Conservation (phyloP, 2,113 vertebrate species). For the Ariopsis seemanni region DNA sequence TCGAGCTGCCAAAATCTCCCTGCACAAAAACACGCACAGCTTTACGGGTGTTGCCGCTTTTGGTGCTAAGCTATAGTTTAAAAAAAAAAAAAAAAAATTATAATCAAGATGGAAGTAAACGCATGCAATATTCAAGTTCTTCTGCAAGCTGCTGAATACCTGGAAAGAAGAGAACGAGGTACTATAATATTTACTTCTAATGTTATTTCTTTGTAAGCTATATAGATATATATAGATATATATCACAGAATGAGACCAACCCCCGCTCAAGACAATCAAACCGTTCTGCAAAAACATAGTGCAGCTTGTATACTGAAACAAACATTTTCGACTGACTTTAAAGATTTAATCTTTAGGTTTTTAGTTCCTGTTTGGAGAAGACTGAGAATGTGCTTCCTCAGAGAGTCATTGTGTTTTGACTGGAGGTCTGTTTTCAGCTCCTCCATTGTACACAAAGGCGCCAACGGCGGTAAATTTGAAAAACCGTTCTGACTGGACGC, state of each 20-base stretch:
- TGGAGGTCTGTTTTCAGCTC: conserved; percentile 69
- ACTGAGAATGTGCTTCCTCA: too few relatives aligned
- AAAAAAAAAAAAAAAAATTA: not conserved
- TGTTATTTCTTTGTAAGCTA: conserved; percentile 20
- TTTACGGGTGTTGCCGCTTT: conserved; percentile 25
- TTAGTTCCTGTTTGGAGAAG: not conserved
- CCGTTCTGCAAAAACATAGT: too few relatives aligned
- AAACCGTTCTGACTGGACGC: conserved; percentile 47
- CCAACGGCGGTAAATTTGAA: conserved; percentile 75
- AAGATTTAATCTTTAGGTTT: conserved; percentile 1
- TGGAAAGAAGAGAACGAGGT: conserved; percentile 87
- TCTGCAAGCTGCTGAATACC: conserved; percentile 87
- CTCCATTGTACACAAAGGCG: conserved; percentile 76
- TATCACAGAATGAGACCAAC: not conserved
- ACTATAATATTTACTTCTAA: conserved; percentile 9
- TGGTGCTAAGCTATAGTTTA: not conserved
- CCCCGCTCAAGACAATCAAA: not conserved
- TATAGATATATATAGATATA: too few relatives aligned
- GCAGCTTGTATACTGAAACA: not conserved
- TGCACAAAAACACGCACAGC: conserved; percentile 32
- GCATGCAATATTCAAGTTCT: conserved; percentile 87
- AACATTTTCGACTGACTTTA: rapidly evolving
- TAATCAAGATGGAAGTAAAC: conserved; percentile 76
- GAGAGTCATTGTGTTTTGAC: conserved; percentile 48
- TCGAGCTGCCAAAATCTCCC: conserved; percentile 33